These are phyloP conservation scores for Silurus asotus DNA, from an alignment of 2,113 vertebrate genomes.

Conservation along the genomic window DNA sequence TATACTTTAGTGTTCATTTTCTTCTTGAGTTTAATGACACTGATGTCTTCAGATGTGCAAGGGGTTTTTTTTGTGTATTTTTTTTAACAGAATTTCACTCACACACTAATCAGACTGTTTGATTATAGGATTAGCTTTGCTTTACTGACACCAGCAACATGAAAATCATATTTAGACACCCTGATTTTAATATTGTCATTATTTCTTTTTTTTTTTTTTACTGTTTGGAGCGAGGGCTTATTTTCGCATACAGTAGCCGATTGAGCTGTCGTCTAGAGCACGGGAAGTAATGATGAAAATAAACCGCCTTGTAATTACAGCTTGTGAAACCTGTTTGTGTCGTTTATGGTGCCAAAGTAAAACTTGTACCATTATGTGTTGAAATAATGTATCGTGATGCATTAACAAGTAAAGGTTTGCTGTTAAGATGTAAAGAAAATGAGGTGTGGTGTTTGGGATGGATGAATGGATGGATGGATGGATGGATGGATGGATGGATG, in stretches of 20 bases:
- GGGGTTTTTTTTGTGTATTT: not conserved
- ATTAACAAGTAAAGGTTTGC: not conserved
- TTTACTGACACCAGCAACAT: not conserved
- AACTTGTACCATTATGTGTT: not conserved
- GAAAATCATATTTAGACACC: not conserved
- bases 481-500: not conserved
- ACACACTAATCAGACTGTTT: not conserved
- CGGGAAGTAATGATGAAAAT: slow-evolving; percentile 54
- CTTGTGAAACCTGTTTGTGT: not conserved
- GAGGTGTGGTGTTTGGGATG: not conserved
- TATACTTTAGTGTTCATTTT: not conserved
- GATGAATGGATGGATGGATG: not conserved
- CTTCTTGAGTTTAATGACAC: not conserved
- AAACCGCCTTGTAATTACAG: slow-evolving; percentile 58
- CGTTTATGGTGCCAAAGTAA: not conserved
- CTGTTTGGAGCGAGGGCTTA: not conserved
- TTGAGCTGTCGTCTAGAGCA: slow-evolving; percentile 63
- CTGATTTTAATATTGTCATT: not conserved
- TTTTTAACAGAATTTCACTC: not conserved
- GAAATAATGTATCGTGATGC: not conserved
- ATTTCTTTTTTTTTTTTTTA: not conserved
- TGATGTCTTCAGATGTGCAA: not conserved
- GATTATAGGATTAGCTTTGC: not conserved
- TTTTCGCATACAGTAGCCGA: slow-evolving; percentile 51
- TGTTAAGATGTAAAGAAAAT: not conserved